phyloP scores from a whole-genome alignment of 1,140 invertebrate species.

The Anoplophora glabripennis region DNA sequence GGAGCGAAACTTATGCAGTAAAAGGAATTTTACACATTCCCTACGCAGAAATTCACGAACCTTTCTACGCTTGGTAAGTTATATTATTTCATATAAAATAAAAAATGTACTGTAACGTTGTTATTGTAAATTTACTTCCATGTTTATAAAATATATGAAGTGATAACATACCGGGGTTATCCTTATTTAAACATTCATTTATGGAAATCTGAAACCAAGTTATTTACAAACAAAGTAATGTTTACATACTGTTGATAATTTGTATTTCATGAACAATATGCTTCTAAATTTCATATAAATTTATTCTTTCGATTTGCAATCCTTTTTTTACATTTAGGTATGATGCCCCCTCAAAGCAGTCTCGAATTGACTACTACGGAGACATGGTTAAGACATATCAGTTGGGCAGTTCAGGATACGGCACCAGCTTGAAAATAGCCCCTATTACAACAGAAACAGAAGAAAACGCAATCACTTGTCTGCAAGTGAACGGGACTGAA shows the following conservation, averaged over 20 bases:
- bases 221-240: background rate
- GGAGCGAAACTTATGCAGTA: slow-evolving; percentile 68
- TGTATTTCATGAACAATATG: too few relatives aligned
- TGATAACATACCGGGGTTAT: background rate
- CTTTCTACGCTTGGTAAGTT: slow-evolving; percentile 80
- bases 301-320: background rate
- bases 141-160: background rate
- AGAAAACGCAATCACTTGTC: slow-evolving; percentile 72
- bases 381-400: slow-evolving; percentile 90
- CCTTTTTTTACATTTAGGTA: slow-evolving; percentile 45
- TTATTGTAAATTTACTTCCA: background rate
- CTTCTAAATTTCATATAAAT: too few relatives aligned
- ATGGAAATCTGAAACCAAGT: background rate
- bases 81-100: background rate
- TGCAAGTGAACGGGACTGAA: slow-evolving; percentile 77
- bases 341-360: slow-evolving; percentile 68
- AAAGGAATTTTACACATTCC: slow-evolving; percentile 79
- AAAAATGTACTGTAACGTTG: background rate
- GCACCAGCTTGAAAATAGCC: slow-evolving; percentile 79
- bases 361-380: slow-evolving; percentile 93
- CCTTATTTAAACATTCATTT: background rate
- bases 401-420: slow-evolving; percentile 62
- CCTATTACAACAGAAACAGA: slow-evolving; percentile 77
- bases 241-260: background rate
- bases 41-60: slow-evolving; percentile 88